phyloP scores from a whole-genome alignment of 2,888 invertebrate genomes.

The Elegia similella region DNA sequence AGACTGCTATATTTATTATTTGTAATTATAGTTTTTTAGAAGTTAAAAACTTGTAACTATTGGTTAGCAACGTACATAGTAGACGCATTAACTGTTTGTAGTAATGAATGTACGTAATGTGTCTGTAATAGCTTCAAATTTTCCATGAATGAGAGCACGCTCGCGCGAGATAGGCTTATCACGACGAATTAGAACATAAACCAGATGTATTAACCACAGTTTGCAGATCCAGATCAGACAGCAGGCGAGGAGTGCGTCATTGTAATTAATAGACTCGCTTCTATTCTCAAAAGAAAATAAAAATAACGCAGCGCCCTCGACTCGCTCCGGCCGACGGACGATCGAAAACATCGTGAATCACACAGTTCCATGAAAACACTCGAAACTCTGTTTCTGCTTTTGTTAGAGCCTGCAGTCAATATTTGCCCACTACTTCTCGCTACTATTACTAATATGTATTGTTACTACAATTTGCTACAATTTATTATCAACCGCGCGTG shows the following conservation, averaged over 20 bases:
- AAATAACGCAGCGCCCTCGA: slow-evolving; percentile 63
- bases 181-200: slow-evolving; percentile 37
- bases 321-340: slow-evolving; percentile 43
- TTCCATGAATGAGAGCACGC: slow-evolving; percentile 6
- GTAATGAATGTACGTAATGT: background rate
- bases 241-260: slow-evolving; percentile 65
- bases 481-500: slow-evolving; percentile 6
- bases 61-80: background rate
- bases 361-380: slow-evolving; percentile 60
- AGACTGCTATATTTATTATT: too few relatives aligned
- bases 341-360: slow-evolving; percentile 69
- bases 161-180: slow-evolving; percentile 10
- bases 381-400: slow-evolving; percentile 49
- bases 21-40: too few relatives aligned
- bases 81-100: background rate
- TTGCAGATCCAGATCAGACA: slow-evolving; percentile 42
- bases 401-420: slow-evolving; percentile 51
- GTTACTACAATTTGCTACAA: slow-evolving; percentile 17
- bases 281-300: slow-evolving; percentile 76
- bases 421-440: slow-evolving; percentile 49
- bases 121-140: slow-evolving; percentile 11
- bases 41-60: background rate
- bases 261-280: slow-evolving; percentile 73
- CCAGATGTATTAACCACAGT: slow-evolving; percentile 52
- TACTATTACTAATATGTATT: slow-evolving; percentile 24